Evolutionary conservation across 1,140 invertebrate species (phyloP).

Genomic region (Aphaenogaster ashmeadi): DNA sequence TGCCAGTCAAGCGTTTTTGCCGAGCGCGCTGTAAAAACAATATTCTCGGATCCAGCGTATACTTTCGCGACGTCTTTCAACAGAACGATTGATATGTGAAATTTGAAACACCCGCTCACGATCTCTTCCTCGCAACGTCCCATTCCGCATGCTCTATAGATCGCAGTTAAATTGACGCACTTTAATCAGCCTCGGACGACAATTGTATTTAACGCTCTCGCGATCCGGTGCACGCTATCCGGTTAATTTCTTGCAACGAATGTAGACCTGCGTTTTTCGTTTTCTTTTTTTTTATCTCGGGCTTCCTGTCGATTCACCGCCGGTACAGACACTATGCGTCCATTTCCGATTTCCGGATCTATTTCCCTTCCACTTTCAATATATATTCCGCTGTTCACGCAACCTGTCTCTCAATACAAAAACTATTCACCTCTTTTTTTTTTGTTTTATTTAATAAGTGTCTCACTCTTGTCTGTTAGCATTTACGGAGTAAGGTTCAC

Average conservation of each 20-base stretch:
- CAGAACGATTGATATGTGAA: conserved; percentile 75
- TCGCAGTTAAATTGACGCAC: conserved; percentile 32
- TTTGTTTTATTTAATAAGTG: conserved; percentile 71
- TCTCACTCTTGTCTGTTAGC: conserved; percentile 75
- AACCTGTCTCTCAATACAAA: conserved; percentile 79
- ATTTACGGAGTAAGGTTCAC: conserved; percentile 52
- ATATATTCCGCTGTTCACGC: conserved; percentile 62
- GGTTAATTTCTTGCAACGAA: neutral
- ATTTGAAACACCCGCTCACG: conserved; percentile 68
- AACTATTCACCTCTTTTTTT: conserved; percentile 75
- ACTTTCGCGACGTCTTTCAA: conserved; percentile 59
- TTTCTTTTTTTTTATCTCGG: conserved; percentile 7
- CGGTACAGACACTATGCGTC: conserved; percentile 55
- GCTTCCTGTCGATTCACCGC: neutral
- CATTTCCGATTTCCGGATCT: conserved; percentile 84
- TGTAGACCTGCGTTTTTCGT: neutral
- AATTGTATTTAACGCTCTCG: conserved; percentile 40
- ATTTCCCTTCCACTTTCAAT: conserved; percentile 5
- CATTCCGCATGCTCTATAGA: conserved; percentile 15
- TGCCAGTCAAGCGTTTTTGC: conserved; percentile 33
- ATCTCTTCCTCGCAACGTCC: conserved; percentile 31
- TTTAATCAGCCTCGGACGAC: conserved; percentile 35
- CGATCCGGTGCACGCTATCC: neutral
- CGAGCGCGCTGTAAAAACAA: conserved; percentile 48
- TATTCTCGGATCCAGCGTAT: conserved; percentile 51